Conservation (phyloP, 2,797 vertebrate species). For the Orestias chungarensis region DNA sequence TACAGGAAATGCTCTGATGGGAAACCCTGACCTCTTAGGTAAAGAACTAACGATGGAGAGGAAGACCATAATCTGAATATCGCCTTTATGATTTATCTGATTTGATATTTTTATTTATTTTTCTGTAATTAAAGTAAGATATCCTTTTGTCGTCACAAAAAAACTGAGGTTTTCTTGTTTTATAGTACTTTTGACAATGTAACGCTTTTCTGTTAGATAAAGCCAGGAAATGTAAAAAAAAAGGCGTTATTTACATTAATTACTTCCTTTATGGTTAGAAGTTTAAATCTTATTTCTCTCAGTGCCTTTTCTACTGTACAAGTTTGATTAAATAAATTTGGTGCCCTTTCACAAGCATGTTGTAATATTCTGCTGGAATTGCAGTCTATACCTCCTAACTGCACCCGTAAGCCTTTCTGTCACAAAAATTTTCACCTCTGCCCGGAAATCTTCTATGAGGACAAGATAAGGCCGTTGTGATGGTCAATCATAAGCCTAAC, state of each 20-base stretch:
- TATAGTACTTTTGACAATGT: not conserved
- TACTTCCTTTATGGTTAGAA: not conserved
- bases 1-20: conserved; percentile 27
- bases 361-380: not conserved
- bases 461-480: no score
- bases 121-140: not conserved
- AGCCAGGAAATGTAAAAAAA: not conserved
- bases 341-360: not conserved
- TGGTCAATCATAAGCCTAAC: no score
- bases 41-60: conserved; percentile 51
- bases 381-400: not conserved
- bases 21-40: conserved; percentile 56
- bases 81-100: not conserved
- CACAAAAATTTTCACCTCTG: no score
- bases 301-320: not conserved
- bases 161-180: not conserved
- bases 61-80: not conserved
- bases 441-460: no score
- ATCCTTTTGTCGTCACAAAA: not conserved
- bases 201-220: not conserved
- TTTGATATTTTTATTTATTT: not conserved
- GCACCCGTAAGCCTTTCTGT: not conserved
- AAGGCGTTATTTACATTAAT: not conserved
- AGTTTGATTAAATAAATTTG: not conserved
- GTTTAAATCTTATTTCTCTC: not conserved